Evolutionary conservation across 2,113 vertebrate genomes (phyloP).

Genomic region (Indicator maculatus): DNA sequence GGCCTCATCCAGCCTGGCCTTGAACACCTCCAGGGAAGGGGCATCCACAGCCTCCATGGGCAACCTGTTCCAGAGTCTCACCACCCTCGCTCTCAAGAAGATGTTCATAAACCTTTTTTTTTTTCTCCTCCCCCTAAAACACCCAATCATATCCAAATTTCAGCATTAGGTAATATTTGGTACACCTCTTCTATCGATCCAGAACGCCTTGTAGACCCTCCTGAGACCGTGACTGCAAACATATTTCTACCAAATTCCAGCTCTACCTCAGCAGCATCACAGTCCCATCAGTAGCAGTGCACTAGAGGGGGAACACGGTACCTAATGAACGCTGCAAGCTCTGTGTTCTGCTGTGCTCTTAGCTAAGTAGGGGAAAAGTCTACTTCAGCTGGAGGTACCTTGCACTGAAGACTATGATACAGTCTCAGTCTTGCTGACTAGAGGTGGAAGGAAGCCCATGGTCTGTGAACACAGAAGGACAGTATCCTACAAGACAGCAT

Average conservation of each 20-base stretch:
- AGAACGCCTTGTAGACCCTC: background rate
- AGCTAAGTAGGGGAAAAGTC: background rate
- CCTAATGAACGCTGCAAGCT: background rate
- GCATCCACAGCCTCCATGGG: no score
- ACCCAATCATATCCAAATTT: background rate
- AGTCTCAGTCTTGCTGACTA: background rate
- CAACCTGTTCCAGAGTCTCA: no score
- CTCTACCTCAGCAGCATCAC: background rate
- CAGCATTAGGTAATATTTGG: background rate
- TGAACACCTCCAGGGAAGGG: no score
- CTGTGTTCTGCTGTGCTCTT: background rate
- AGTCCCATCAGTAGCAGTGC: accelerated
- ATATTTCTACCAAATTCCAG: background rate
- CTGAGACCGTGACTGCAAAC: background rate
- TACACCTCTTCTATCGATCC: background rate
- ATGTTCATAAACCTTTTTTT: background rate
- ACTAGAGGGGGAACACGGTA: background rate
- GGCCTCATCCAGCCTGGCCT: no score
- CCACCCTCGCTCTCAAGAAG: no score
- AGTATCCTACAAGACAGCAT: background rate
- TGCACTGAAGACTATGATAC: no score
- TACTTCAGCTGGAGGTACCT: background rate
- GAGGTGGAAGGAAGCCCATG: background rate
- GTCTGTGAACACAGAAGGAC: background rate
- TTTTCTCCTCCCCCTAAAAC: background rate